Evolutionary conservation across 2,888 invertebrate species (phyloP), one percentile per base, ranked within the genome.

Genomic region (Bugulina stolonifera): DNA sequence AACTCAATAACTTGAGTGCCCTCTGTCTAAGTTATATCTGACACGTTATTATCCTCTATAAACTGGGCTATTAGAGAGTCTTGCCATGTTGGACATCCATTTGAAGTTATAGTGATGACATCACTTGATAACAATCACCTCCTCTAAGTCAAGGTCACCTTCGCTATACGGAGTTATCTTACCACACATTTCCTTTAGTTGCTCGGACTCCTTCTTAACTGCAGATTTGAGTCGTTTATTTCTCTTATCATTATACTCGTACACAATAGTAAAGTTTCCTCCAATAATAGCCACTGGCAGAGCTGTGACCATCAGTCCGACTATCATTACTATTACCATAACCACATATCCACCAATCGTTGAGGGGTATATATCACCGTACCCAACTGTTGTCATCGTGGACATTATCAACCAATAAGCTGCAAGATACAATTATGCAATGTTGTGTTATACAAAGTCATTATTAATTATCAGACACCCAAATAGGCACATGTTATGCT

Each of bases 241-340:
- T 5, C 64, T 25, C 27, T 64, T 64, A 14, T 64, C 18, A 27
- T 64, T 25, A 32, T 64, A 27, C n/a, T 64, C 64, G 34, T 64
- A 32, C 5, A 64, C 64, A 2, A 64, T 2, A 64, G 64, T 27
- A n/a, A 64, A 64, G 64, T 64, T 64, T 34, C 64, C 64, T 29
- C 64, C 64, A 64, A 64, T 27, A 10, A 64, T 64, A 27, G 64
- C 64, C 18, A 64, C 27, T 14, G 64, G 64, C n/a, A 64, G 32
- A 27, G 64, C 64, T 25, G 64, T 64, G 25, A 64, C 27, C 25
- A 27, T 64, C 10, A 64, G 64, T 14, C 64, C 64, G 5, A 64
- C 34, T 14, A 64, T n/a, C 64, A 64, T 64, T 3, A 64, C 64
- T 29, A 64, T n/a, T 27, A 64, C n/a, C 18, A 27, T 2, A n/a